phyloP scores from a whole-genome alignment of 2,888 invertebrate genomes.

The Alsophila aescularia region DNA sequence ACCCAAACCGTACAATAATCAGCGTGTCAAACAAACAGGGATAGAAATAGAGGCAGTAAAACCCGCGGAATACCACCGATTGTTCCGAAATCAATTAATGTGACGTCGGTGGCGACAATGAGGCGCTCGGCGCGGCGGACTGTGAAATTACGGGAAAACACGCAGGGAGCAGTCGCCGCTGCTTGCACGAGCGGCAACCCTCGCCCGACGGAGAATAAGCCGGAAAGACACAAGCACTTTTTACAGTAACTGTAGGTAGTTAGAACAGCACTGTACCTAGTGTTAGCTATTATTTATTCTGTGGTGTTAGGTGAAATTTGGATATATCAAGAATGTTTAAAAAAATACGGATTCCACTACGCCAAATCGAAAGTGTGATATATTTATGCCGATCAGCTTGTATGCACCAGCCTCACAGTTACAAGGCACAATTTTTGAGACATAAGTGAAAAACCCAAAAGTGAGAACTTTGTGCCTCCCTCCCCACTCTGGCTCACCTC shows the following conservation, averaged over 20 bases:
- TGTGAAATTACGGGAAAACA: constrained; percentile 38
- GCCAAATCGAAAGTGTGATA: no score
- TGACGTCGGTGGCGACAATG: background rate
- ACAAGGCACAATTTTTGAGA: no score
- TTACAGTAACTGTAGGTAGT: background rate
- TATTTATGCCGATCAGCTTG: no score
- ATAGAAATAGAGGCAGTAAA: background rate
- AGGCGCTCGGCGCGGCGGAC: constrained; percentile 22
- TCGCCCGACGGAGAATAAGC: background rate
- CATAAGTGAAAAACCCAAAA: no score
- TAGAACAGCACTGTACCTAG: no score
- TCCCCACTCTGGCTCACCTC: no score
- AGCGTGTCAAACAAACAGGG: constrained; percentile 5
- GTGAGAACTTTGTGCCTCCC: no score
- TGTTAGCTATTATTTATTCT: no score
- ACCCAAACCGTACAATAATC: constrained; percentile 1
- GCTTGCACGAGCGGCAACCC: background rate
- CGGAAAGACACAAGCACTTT: background rate
- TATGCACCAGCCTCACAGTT: no score
- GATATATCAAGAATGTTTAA: no score
- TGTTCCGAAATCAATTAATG: constrained; percentile 21
- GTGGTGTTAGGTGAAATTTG: no score
- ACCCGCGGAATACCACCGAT: constrained; percentile 22
- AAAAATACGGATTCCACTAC: no score
- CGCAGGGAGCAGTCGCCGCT: constrained; percentile 2